These are phyloP conservation scores for Varecia variegata DNA, from an alignment of 2,797 vertebrate genomes.

Conservation along the genomic window DNA sequence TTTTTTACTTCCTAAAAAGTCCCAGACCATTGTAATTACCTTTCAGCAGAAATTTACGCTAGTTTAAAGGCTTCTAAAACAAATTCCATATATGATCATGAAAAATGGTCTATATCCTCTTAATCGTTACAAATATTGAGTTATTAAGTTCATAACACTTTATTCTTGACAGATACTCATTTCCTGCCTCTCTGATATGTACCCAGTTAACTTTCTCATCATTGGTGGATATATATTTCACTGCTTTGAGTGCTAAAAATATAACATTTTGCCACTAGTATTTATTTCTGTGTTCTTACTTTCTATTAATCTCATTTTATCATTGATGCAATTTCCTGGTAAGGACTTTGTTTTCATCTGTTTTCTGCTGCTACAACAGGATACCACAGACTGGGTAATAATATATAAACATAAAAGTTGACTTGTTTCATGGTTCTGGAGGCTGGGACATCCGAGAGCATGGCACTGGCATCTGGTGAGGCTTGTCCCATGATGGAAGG, in stretches of 20 bases:
- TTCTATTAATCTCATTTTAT: constrained; percentile 42
- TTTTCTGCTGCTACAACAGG: background rate
- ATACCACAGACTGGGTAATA: background rate
- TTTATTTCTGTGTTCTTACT: constrained; percentile 42
- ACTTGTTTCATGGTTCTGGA: background rate
- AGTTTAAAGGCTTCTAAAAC: constrained; percentile 40
- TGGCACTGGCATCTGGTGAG: background rate
- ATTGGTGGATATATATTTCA: background rate
- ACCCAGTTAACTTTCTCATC: background rate
- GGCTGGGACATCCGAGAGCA: background rate
- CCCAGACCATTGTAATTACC: background rate
- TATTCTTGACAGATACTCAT: constrained; percentile 38
- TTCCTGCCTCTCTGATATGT: background rate
- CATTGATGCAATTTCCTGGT: background rate
- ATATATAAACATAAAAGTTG: background rate
- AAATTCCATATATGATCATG: background rate
- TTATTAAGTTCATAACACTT: constrained; percentile 41
- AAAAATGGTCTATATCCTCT: constrained; percentile 20
- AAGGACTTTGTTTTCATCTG: background rate
- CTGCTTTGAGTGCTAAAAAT: background rate
- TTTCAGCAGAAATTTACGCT: background rate
- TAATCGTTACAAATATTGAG: constrained; percentile 20
- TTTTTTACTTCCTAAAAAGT: background rate
- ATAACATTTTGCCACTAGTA: background rate
- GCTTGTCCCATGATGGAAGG: background rate